phyloP scores from a whole-genome alignment of 2,113 vertebrate species.

The Elachura formosa region DNA sequence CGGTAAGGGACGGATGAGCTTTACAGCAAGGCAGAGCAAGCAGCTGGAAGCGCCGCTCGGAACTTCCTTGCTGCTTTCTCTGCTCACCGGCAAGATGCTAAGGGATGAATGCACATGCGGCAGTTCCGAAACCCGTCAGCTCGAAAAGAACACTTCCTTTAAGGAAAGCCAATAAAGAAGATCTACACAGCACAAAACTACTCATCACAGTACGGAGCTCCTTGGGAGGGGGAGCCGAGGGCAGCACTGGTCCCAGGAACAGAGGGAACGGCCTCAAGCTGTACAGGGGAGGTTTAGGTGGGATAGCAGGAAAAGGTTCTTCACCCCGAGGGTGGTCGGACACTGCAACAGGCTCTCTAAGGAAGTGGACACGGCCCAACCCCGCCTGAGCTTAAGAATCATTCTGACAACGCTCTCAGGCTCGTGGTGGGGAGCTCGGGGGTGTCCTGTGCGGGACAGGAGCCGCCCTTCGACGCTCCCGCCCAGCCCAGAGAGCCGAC shows the following conservation, averaged over 20 bases:
- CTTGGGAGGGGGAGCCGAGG: neutral
- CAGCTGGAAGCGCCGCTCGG: accelerated
- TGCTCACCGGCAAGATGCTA: accelerated
- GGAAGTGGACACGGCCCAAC: neutral
- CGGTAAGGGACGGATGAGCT: neutral
- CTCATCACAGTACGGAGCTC: neutral
- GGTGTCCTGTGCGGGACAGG: neutral
- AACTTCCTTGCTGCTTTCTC: neutral
- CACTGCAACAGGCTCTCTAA: neutral
- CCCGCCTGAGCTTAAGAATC: neutral
- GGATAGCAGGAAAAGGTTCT: neutral
- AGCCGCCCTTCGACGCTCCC: neutral
- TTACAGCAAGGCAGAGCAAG: neutral
- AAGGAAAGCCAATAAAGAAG: neutral
- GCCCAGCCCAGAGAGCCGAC: accelerated
- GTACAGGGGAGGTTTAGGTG: neutral
- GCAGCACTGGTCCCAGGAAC: neutral
- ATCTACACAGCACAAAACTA: neutral
- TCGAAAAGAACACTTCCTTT: neutral
- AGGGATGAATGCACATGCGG: accelerated
- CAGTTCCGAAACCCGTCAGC: neutral
- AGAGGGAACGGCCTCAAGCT: neutral
- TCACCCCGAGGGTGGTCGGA: neutral
- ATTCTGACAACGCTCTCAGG: neutral
- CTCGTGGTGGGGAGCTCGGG: neutral